Base-by-base conservation (phyloP, 2,797 vertebrate genomes). In the Anisognathus igniventris region DNA sequence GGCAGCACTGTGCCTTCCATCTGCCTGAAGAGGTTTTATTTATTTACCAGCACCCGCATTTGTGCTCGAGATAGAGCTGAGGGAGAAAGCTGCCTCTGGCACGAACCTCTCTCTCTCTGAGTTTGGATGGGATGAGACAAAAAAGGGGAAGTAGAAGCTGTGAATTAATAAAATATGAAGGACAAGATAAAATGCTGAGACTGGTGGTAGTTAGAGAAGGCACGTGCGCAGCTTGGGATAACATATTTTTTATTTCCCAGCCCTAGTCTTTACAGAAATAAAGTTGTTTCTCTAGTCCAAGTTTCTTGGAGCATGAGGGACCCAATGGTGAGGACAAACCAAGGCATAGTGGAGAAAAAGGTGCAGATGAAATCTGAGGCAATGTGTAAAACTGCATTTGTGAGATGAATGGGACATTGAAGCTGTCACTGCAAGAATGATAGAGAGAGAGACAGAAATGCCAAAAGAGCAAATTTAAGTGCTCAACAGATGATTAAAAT, bases 281-380 rank as follows among this genome's bases (percentile, higher is more conserved):
- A 82, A 73, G 12, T 7, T 71, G 30, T 33, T 24, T 37, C 20
- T 62, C 21, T 56, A 37, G 35, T 24, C 14, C 25, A 21, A 7
- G 2, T 54, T 42, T 62, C 5, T 22, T 2, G 3, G 15, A 17
- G 48, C 18, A 44, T 61, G 10, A 4, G 7, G 6, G 33, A 58
- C 0, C 1, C 51, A 79, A 50, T 6, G 4, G 7, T 48, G 22
- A 85, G 37, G n/a, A 53, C 1, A 4, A 44, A 78, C 19, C 2
- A 10, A 78, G 22, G 35, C 0, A 2, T 9, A 57, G 31, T 28
- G 33, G 15, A 61, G 35, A 25, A 64, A 83, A 93, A 77, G 20
- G 15, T 35, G 22, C 20, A 73, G 57, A 18, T 48, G 51, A 77
- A 47, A 64, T 56, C 23, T 33, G 44, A 74, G n/a, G 25, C 18